Evolutionary conservation across 2,113 vertebrate genomes (phyloP), one percentile per base, ranked within the genome.

Genomic region (Hippopotamus amphibius): DNA sequence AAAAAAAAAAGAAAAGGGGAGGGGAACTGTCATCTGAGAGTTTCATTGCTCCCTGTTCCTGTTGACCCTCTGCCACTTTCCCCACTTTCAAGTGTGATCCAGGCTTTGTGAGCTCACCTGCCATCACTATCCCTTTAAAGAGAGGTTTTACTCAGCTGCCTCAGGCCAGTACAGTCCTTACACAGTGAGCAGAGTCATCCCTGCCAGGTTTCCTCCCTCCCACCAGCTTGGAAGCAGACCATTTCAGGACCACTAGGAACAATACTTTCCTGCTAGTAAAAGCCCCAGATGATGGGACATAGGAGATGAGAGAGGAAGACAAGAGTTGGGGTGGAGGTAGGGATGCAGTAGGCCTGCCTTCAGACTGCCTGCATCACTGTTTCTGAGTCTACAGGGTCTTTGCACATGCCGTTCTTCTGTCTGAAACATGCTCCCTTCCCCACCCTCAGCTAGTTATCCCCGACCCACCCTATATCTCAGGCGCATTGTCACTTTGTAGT

Each of bases 361-460:
- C 3, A 11, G 7, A 33, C 41, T 16, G 6, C 28, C 33, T 79
- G 0, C 3, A 2, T 6, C 16, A 5, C n/a, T 17, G 3, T 24
- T 24, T 81, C 71, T 46, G 7, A 24, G 3, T 19, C 37, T 22
- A 69, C 6, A 50, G 30, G 69, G 33, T 24, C 46, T 92, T 66
- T 46, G 6, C 9, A 33, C 1, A 7, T 33, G 3, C 22, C 48
- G 14, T 16, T 76, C 59, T 71, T 80, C 53, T 13, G 1, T 65
- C 77, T 77, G 43, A 41, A 74, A 37, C 28, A 33, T 4, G 15
- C 61, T 82, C 43, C 37, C 46, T 24, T 48, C 21, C 43, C 24
- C 33, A 65, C 30, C 0, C 2, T 30, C 28, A 48, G 21, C 16
- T 19, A 26, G 22, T 59, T 30, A 21, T 55, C 46, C n/a, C 15